Evolutionary conservation across 2,888 invertebrate genomes (phyloP), one percentile per base, ranked within the genome.

Genomic region (Bursaphelenchus okinawaensis): DNA sequence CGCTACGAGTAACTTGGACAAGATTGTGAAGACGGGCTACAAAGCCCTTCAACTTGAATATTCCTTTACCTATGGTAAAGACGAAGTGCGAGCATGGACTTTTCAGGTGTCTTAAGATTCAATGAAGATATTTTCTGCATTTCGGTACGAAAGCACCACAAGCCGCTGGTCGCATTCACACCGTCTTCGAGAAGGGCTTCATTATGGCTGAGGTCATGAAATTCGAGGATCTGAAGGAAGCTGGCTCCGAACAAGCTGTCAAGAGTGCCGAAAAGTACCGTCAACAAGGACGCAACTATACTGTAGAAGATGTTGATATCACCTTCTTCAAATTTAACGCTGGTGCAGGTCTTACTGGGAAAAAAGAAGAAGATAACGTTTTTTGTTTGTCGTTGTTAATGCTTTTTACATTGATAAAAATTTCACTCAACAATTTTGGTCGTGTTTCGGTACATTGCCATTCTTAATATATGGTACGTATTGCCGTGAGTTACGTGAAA

Each of bases 181-280:
- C 96, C 0, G 98, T 99, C 85, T 98, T 99, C 85, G 98, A 99
- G 85, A 96, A 95, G 84, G 98, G 98, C 54, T 99, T 99, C 86
- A 98, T 99, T 73, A 98, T 98, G 96, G 96, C 96, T 19, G 96
- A 98, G 85, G 93, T 96, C 28, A n/a, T 98, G 96, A 93, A 94
- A 84, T 98, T 87, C 83, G 90, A 89, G 71, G 98, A 99, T 84
- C 94, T 98, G 84, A 93, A 93, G 84, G 92, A 93, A 82, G 91
- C 92, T 84, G 96, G 95, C 57, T 88, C 91, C 8, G 56, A 68
- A 57, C 70, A 66, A 50, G 67, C 70, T 68, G 77, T 79, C 50
- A 83, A 89, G 88, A 89, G 91, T 9, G 94, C 93, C 55, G 98
- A 98, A 57, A 98, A 98, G 86, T 99, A 99, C 84, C 88, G 96